Evolutionary conservation across 2,797 vertebrate species (phyloP).

Genomic region (Halcyon leucocephala): DNA sequence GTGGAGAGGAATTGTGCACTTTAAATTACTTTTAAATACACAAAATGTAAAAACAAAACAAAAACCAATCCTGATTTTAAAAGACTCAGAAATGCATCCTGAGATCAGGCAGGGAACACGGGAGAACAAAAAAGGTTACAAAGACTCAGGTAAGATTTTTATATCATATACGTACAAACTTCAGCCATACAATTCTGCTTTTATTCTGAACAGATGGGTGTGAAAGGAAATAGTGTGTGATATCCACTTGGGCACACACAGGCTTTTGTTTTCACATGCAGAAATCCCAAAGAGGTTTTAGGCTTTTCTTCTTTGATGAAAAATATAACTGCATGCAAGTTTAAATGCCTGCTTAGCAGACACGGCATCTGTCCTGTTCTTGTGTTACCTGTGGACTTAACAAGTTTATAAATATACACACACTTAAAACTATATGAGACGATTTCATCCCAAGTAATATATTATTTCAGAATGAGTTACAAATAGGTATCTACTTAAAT

Average conservation of each 20-base stretch:
- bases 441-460: neutral
- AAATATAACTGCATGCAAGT: neutral
- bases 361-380: constrained; percentile 26
- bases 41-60: accelerated
- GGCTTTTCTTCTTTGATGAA: neutral
- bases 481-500: neutral
- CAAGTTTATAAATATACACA: neutral
- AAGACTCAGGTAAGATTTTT: neutral
- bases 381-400: neutral
- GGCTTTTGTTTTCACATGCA: neutral
- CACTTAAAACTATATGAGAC: neutral
- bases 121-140: neutral
- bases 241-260: neutral
- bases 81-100: neutral
- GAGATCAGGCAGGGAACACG: neutral
- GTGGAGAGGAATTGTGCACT: neutral
- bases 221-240: neutral
- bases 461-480: neutral
- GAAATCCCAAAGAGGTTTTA: neutral
- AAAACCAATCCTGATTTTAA: accelerated
- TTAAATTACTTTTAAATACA: neutral
- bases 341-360: neutral
- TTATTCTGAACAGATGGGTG: constrained; percentile 11
- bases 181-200: neutral
- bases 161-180: neutral